phyloP scores from a whole-genome alignment of 2,797 vertebrate genomes.

The Hypotaenidia okinawae region DNA sequence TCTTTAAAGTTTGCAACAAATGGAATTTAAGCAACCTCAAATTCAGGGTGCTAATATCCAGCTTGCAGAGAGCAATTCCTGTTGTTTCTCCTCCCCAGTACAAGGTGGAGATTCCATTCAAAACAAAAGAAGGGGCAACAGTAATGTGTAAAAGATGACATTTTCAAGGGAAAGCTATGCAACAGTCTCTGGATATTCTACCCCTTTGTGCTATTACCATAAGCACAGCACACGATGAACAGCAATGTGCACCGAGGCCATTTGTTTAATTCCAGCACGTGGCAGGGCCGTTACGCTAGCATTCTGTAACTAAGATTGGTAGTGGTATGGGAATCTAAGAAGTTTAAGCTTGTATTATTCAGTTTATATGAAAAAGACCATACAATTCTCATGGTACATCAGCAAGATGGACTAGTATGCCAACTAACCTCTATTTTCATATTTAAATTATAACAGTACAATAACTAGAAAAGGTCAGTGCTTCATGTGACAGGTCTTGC shows the following conservation, averaged over 20 bases:
- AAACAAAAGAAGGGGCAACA: constrained; percentile 30
- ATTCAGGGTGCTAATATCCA: not conserved
- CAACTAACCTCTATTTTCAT: constrained; percentile 78
- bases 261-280: not conserved
- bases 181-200: constrained; percentile 8
- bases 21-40: not conserved
- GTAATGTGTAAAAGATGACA: not conserved
- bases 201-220: constrained; percentile 2
- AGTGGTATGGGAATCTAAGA: constrained; percentile 34
- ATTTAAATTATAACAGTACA: constrained; percentile 79
- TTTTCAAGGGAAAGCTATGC: constrained; percentile 14
- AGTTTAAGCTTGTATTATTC: not conserved
- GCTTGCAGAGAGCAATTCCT: not conserved
- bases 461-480: constrained; percentile 80
- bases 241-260: not conserved
- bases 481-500: constrained; percentile 66
- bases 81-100: not conserved
- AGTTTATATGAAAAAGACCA: constrained; percentile 43
- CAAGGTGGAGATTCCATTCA: not conserved
- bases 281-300: constrained; percentile 17
- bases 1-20: not conserved
- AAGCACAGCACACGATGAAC: not conserved
- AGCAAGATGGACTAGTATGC: constrained; percentile 71
- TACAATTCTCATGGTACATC: constrained; percentile 67
- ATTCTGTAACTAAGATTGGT: not conserved